These are phyloP conservation scores for Ethmia dodecea DNA, from an alignment of 2,888 invertebrate genomes.

Conservation along the genomic window DNA sequence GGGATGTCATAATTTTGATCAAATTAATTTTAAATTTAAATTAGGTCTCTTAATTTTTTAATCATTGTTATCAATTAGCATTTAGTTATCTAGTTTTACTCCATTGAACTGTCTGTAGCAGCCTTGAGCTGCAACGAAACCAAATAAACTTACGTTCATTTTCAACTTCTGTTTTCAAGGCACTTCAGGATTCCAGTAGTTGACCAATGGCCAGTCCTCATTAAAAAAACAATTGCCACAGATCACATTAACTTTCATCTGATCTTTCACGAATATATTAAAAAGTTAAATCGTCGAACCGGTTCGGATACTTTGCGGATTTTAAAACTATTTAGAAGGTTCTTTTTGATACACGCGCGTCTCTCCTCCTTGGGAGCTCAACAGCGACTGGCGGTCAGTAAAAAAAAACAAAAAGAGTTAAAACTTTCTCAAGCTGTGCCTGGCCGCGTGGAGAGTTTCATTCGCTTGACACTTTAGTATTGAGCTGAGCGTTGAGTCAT, in stretches of 20 bases:
- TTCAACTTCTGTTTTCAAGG: slow-evolving; percentile 19
- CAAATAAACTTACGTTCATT: slow-evolving; percentile 34
- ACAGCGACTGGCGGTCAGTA: slow-evolving; percentile 29
- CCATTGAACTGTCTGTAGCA: background rate
- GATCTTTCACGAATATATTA: slow-evolving; percentile 19
- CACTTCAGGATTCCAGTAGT: slow-evolving; percentile 12
- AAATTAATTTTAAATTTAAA: too few relatives aligned
- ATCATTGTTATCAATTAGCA: too few relatives aligned
- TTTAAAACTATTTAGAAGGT: background rate
- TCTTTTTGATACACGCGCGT: slow-evolving; percentile 21
- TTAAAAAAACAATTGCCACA: slow-evolving; percentile 10
- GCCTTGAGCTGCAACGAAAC: slow-evolving; percentile 9
- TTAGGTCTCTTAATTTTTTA: too few relatives aligned
- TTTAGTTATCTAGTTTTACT: too few relatives aligned
- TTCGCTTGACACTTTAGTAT: too few relatives aligned
- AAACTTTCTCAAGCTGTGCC: slow-evolving; percentile 49
- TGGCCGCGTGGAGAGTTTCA: slow-evolving; percentile 7
- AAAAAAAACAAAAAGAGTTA: slow-evolving; percentile 30
- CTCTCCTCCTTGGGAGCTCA: slow-evolving; percentile 23
- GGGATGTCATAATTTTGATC: too few relatives aligned
- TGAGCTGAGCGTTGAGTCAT: too few relatives aligned
- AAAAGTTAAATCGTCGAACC: slow-evolving; percentile 16
- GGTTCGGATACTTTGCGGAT: slow-evolving; percentile 11
- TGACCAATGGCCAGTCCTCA: slow-evolving; percentile 3
- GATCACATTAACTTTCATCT: slow-evolving; percentile 22